phyloP scores from a whole-genome alignment of 2,888 invertebrate species.

The Tipula vernalis region DNA sequence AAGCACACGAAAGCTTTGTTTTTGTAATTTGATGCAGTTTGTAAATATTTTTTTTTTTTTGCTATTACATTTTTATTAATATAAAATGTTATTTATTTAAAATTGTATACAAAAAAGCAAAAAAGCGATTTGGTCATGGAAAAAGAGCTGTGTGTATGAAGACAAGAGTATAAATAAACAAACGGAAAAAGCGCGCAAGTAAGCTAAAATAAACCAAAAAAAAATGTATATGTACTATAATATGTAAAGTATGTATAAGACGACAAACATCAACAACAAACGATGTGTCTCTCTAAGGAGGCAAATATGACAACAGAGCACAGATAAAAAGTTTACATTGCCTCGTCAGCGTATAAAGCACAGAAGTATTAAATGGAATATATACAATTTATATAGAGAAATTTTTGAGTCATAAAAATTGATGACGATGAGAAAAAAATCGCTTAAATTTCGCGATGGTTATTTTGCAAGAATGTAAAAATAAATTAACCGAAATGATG shows the following conservation, averaged over 20 bases:
- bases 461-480: background rate
- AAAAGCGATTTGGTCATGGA: background rate
- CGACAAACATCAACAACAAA: background rate
- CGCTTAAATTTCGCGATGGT: too few relatives aligned
- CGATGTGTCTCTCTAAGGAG: background rate
- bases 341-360: background rate
- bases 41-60: background rate
- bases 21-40: background rate
- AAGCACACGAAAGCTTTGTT: background rate
- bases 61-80: background rate
- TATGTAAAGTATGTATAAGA: background rate
- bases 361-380: background rate
- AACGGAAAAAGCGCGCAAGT: background rate
- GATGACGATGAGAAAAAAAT: background rate
- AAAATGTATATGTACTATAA: background rate
- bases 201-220: background rate
- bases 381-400: background rate
- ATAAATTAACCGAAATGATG: background rate
- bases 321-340: background rate
- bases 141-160: background rate
- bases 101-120: background rate
- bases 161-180: too few relatives aligned
- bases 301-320: background rate
- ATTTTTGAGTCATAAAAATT: background rate
- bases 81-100: background rate